These are phyloP conservation scores for Cryptotis parvus DNA, from an alignment of 2,113 vertebrate species.

Conservation along the genomic window DNA sequence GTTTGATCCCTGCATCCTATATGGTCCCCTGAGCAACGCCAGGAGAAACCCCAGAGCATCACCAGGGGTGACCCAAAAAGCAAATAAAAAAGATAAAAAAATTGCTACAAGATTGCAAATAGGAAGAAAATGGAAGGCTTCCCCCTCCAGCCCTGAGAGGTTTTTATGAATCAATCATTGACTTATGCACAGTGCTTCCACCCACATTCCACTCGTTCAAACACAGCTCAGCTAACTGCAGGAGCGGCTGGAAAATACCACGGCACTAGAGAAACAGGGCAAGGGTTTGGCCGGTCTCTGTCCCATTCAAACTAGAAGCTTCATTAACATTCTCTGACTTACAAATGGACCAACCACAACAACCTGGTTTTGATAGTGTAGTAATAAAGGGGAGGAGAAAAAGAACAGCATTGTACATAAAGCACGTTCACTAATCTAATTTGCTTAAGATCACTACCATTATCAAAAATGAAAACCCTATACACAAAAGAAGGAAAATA, in stretches of 20 bases:
- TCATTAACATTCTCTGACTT: background rate
- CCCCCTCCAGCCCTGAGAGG: too few species aligned
- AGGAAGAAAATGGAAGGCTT: background rate
- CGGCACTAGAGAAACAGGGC: background rate
- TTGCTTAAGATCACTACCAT: background rate
- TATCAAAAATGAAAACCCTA: slow-evolving; percentile 32
- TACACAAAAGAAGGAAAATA: background rate
- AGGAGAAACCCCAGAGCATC: too few species aligned
- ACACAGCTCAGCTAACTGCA: background rate
- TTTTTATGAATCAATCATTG: background rate
- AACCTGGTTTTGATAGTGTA: background rate
- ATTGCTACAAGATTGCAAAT: background rate
- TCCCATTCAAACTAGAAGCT: background rate
- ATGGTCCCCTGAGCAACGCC: too few species aligned
- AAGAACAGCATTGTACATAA: background rate
- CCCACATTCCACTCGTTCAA: background rate
- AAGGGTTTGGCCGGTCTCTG: background rate
- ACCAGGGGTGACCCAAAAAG: too few species aligned
- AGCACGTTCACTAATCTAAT: background rate
- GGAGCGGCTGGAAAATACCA: background rate
- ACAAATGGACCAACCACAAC: background rate
- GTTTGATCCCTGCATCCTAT: too few species aligned
- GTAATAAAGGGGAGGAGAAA: background rate
- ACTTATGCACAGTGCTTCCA: background rate
- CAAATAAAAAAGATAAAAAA: too few species aligned